Evolutionary conservation across 1,140 invertebrate genomes (phyloP).

Genomic region (Hydropsyche tenuis): DNA sequence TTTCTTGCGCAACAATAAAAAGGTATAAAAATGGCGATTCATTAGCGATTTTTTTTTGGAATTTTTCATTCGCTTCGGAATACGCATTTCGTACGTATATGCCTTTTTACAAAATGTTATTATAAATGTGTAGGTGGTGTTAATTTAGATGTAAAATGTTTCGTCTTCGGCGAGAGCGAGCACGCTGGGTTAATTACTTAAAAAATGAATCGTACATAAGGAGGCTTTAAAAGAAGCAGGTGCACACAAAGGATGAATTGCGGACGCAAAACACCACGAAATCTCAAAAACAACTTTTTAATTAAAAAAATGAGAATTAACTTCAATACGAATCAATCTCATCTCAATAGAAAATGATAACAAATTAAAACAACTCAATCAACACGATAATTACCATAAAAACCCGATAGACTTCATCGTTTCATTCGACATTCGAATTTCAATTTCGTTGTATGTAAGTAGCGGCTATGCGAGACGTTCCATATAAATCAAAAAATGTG

Average conservation of each 20-base stretch:
- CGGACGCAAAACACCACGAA: too few relatives aligned
- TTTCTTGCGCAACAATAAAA: not conserved
- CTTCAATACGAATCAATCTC: too few relatives aligned
- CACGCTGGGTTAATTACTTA: constrained; percentile 37
- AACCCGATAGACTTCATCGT: too few relatives aligned
- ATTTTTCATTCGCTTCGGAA: too few relatives aligned
- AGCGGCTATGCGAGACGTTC: not conserved
- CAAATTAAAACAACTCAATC: too few relatives aligned
- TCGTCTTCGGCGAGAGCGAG: constrained; percentile 22
- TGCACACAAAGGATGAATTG: too few relatives aligned
- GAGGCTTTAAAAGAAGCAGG: not conserved
- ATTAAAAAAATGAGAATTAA: too few relatives aligned
- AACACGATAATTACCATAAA: too few relatives aligned
- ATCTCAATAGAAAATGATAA: too few relatives aligned
- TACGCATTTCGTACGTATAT: not conserved
- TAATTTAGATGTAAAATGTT: constrained; percentile 40
- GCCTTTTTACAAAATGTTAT: too few relatives aligned
- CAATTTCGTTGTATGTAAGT: too few relatives aligned
- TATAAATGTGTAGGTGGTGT: constrained; percentile 1
- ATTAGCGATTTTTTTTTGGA: not conserved
- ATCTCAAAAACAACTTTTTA: not conserved
- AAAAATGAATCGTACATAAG: constrained; percentile 38
- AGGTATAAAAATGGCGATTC: constrained; percentile 11
- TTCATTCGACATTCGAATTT: too few relatives aligned
- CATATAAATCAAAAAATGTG: not conserved